A percentile compares a stretch with the other conserved stretches of the same genome.
phyloP scores from a whole-genome alignment of 92 coral and sea anemone species.

The Montipora capitata region DNA sequence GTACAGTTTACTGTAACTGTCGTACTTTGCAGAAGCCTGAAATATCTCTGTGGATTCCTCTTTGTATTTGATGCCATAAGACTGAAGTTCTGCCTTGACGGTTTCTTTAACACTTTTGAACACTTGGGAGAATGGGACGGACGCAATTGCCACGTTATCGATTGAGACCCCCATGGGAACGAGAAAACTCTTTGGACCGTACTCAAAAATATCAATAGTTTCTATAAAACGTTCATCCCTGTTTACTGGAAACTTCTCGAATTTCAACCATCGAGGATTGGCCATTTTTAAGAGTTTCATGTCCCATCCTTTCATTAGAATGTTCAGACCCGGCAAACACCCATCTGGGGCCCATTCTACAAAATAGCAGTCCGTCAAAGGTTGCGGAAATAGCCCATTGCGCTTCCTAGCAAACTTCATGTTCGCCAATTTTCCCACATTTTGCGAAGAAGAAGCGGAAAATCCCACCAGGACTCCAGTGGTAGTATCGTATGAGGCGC shows the following conservation, averaged over 20 bases:
- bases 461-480: neutral
- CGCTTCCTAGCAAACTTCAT: neutral
- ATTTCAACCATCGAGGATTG: too few species aligned
- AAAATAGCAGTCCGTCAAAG: neutral
- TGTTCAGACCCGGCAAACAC: conserved; percentile 6
- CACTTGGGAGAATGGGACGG: neutral
- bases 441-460: neutral
- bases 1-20: neutral
- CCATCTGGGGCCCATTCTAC: too few species aligned
- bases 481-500: too few species aligned
- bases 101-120: conserved; percentile 5
- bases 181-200: neutral
- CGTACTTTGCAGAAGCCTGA: neutral
- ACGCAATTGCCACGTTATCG: neutral
- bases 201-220: neutral
- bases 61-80: conserved; percentile 11
- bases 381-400: neutral
- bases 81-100: neutral
- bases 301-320: conserved; percentile 14
- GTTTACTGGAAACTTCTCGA: too few species aligned
- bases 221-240: too few species aligned
- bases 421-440: neutral
- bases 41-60: neutral
- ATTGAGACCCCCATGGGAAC: neutral
- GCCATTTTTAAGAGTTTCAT: neutral